Percentiles rank a stretch among this genome's conserved stretches.
These are phyloP conservation scores for Mechanitis mazaeus DNA, from an alignment of 2,888 invertebrate genomes.

Conservation along the genomic window DNA sequence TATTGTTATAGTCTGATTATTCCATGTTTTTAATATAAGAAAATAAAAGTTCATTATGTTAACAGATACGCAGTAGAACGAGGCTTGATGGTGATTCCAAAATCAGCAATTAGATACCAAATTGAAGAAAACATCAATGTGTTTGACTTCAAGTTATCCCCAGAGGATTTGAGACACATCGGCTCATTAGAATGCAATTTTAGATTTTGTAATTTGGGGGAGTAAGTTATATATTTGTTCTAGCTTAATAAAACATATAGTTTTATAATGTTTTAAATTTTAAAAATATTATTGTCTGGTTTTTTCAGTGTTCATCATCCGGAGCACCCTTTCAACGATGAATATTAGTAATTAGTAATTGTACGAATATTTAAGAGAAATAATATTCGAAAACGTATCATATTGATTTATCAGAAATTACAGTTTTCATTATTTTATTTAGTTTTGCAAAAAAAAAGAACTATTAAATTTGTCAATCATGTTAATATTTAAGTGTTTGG, in stretches of 20 bases:
- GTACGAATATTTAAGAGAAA: too few relatives aligned
- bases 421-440: too few relatives aligned
- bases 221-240: constrained; percentile 54
- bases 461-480: too few relatives aligned
- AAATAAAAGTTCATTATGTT: background rate
- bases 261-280: too few relatives aligned
- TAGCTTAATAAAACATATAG: too few relatives aligned
- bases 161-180: constrained; percentile 73
- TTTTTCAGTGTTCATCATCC: constrained; percentile 1
- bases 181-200: constrained; percentile 80
- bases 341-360: background rate
- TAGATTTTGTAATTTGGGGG: constrained; percentile 71
- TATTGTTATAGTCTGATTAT: too few relatives aligned
- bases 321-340: background rate
- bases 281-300: background rate
- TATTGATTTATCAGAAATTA: too few relatives aligned
- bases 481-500: too few relatives aligned
- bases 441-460: too few relatives aligned
- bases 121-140: constrained; percentile 74
- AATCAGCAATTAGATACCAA: constrained; percentile 69
- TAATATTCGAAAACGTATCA: too few relatives aligned
- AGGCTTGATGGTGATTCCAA: constrained; percentile 75
- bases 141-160: constrained; percentile 70
- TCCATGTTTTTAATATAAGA: too few relatives aligned
- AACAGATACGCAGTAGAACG: constrained; percentile 57